Conservation (phyloP, 2,888 invertebrate species). For the Petrolisthes cinctipes region DNA sequence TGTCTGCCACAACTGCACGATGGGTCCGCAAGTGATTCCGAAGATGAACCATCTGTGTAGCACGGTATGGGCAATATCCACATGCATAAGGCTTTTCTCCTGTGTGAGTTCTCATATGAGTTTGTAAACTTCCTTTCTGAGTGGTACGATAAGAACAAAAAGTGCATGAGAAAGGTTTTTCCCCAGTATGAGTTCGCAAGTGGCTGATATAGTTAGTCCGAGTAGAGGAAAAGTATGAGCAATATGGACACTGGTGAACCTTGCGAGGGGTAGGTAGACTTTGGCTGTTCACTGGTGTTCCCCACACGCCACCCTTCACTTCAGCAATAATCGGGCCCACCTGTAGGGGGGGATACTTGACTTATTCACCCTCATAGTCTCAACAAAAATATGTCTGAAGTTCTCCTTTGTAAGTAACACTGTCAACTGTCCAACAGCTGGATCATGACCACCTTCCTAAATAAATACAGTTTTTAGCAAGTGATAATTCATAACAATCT, state of each 20-base stretch:
- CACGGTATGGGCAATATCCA: constrained; percentile 40
- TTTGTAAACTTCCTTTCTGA: constrained; percentile 45
- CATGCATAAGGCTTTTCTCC: constrained; percentile 54
- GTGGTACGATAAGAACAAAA: constrained; percentile 47
- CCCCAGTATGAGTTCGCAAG: constrained; percentile 55
- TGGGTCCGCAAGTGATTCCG: constrained; percentile 39
- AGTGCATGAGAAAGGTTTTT: constrained; percentile 47
- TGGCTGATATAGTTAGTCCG: constrained; percentile 51
- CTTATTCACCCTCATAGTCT: background rate
- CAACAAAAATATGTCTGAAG: too few species aligned
- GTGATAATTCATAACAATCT: too few species aligned
- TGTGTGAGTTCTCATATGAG: constrained; percentile 50
- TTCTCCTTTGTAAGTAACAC: too few species aligned
- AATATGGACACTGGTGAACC: constrained; percentile 53
- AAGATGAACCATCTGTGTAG: constrained; percentile 38
- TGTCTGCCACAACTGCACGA: background rate
- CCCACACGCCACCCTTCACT: constrained; percentile 32
- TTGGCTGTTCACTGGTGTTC: constrained; percentile 16
- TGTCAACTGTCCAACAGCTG: too few species aligned
- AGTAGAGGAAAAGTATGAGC: constrained; percentile 9
- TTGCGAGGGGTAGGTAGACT: constrained; percentile 36
- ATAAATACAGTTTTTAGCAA: too few species aligned
- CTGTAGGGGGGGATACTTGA: constrained; percentile 33
- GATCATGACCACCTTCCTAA: too few species aligned
- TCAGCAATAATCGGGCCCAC: constrained; percentile 49